Base-by-base conservation (phyloP, 1,140 invertebrate species). In the Scaptomyza montana region DNA sequence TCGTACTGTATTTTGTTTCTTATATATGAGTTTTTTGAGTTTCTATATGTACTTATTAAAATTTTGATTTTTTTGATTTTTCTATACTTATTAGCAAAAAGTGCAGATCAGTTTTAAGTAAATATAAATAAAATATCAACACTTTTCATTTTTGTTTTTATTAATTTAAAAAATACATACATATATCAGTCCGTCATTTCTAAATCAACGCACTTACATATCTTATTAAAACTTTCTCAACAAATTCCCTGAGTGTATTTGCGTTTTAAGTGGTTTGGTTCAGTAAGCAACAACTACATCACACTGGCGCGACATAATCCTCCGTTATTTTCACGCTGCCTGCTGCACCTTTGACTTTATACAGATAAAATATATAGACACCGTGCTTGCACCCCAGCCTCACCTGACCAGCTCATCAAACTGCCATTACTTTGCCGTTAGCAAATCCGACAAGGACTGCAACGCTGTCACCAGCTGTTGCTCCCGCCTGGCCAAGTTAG, bases 261-360 rank as follows among this genome's bases (percentile, higher is more conserved):
- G 10, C 39, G 28, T 21, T 63, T 33, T 64, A 67, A 78, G 63
- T 68, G 46, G 59, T 56, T 47, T 49, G 19, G n/a, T 73, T 50
- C 47, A 67, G 60, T 77, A 74, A 66, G 64, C 56, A 63, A 61
- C 56, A 63, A 54, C 70, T 68, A 55, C 50, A 56, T 41, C 64
- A 62, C 70, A 74, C 74, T 78, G 78, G 56, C 61, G 74, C 72
- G 46, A 64, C 59, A 62, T 89, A 82, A 89, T 89, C 84, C 84
- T 57, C 62, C 33, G 70, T 64, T 60, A 82, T 87, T 81, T 86
- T 81, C 80, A 71, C 81, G 68, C 82, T 78, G 71, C 41, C 82
- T 36, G 33, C 41, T 89, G 84, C 82, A 87, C 82, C 82, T 87
- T 89, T 89, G 76, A 74, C 78, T 63, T 46, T 41, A 33, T 59